phyloP scores from a whole-genome alignment of 2,888 invertebrate species.

The Drosophila yooni region DNA sequence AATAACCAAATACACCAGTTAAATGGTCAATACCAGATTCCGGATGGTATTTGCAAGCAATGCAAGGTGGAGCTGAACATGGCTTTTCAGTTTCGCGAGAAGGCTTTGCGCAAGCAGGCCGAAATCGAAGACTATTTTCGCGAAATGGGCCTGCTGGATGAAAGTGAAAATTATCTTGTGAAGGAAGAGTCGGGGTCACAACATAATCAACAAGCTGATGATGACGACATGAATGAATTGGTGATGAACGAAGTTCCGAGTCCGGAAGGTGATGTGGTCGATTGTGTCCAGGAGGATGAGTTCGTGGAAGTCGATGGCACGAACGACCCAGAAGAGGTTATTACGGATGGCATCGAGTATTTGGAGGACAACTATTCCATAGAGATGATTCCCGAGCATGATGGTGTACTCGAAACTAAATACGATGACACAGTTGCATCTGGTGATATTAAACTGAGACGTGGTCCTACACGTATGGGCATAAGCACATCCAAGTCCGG shows the following conservation, averaged over 20 bases:
- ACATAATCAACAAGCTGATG: conserved; percentile 38
- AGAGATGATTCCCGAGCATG: conserved; percentile 57
- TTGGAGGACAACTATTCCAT: conserved; percentile 69
- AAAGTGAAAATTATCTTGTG: conserved; percentile 58
- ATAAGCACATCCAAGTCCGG: conserved; percentile 24
- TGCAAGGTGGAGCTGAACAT: conserved; percentile 82
- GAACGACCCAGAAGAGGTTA: conserved; percentile 56
- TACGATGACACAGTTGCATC: conserved; percentile 24
- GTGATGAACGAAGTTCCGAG: conserved; percentile 49
- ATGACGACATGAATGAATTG: conserved; percentile 58
- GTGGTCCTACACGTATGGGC: conserved; percentile 44
- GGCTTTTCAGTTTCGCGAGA: conserved; percentile 82
- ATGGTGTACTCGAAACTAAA: conserved; percentile 51
- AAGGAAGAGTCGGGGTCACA: conserved; percentile 63
- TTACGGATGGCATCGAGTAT: conserved; percentile 70
- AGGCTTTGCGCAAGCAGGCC: conserved; percentile 77
- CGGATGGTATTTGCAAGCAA: conserved; percentile 79
- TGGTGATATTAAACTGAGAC: conserved; percentile 41
- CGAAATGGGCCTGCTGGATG: conserved; percentile 59
- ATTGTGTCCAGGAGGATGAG: conserved; percentile 47
- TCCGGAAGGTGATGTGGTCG: conserved; percentile 26
- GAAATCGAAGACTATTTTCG: conserved; percentile 75
- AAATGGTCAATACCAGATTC: conserved; percentile 70
- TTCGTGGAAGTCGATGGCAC: conserved; percentile 58
- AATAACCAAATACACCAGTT: conserved; percentile 31